Evolutionary conservation across 2,888 invertebrate genomes (phyloP).

Genomic region (Caenorhabditis becei): DNA sequence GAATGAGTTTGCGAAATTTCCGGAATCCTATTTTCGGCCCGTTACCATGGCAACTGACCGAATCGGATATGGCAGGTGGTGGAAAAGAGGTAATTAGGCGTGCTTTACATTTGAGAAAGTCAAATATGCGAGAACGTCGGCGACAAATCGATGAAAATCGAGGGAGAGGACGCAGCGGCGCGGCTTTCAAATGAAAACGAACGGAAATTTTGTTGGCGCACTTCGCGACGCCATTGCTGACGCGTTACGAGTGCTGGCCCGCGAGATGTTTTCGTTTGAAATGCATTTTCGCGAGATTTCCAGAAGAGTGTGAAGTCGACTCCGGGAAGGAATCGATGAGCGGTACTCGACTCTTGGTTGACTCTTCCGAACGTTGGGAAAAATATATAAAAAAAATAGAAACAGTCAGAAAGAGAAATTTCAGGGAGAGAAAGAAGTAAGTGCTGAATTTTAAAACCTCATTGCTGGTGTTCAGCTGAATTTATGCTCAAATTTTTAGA

Average conservation of each 20-base stretch:
- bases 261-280: not conserved
- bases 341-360: no score
- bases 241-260: conserved; percentile 20
- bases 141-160: conserved; percentile 10
- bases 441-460: no score
- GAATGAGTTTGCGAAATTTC: conserved; percentile 2
- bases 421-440: no score
- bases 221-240: not conserved
- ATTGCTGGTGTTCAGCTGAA: no score
- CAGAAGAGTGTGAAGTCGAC: no score
- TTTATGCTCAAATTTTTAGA: no score
- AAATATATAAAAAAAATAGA: no score
- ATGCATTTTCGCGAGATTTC: not conserved
- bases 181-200: not conserved
- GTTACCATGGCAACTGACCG: conserved; percentile 12
- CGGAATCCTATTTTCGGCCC: conserved; percentile 14
- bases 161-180: not conserved
- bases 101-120: not conserved
- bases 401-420: no score
- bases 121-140: not conserved
- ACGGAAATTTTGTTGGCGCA: conserved; percentile 5
- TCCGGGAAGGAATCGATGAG: no score
- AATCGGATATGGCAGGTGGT: conserved; percentile 1
- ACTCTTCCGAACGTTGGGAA: no score
- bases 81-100: not conserved